Conservation (phyloP, 2,888 invertebrate genomes). For the Amblyjoppa fuscipennis region DNA sequence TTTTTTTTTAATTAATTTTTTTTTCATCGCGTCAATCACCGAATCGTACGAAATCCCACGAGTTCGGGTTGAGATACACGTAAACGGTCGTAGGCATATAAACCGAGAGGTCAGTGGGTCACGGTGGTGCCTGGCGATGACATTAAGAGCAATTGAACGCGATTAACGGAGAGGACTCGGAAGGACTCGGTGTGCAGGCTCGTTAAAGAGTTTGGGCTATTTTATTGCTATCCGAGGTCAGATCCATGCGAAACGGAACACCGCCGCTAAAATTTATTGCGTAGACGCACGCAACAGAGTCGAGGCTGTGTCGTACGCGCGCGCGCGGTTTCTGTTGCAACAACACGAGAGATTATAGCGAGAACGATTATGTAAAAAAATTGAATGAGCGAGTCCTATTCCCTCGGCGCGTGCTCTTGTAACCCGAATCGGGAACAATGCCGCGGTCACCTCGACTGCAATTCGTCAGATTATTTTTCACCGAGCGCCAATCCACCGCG, state of each 20-base stretch:
- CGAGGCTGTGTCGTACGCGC: not conserved
- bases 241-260: slow-evolving; percentile 16
- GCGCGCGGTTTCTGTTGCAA: slow-evolving; percentile 24
- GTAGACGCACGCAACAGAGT: not conserved
- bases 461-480: not conserved
- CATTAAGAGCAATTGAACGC: slow-evolving; percentile 49
- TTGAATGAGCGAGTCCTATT: slow-evolving; percentile 35
- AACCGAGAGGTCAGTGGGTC: slow-evolving; percentile 63
- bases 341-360: slow-evolving; percentile 45
- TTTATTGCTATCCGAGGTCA: slow-evolving; percentile 15
- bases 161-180: slow-evolving; percentile 32
- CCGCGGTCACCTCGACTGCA: slow-evolving; percentile 16
- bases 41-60: slow-evolving; percentile 61
- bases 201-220: slow-evolving; percentile 41
- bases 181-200: slow-evolving; percentile 13
- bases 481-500: not conserved
- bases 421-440: slow-evolving; percentile 37
- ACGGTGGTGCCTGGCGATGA: slow-evolving; percentile 52
- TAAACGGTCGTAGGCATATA: slow-evolving; percentile 51
- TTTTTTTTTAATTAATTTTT: slow-evolving; percentile 15
- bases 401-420: slow-evolving; percentile 49
- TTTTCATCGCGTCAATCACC: slow-evolving; percentile 50
- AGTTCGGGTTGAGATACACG: slow-evolving; percentile 18
- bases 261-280: not conserved
- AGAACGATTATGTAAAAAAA: slow-evolving; percentile 52